Evolutionary conservation across 2,888 invertebrate species (phyloP), one percentile per base, ranked within the genome.

Genomic region (Drosophila mayaguana): DNA sequence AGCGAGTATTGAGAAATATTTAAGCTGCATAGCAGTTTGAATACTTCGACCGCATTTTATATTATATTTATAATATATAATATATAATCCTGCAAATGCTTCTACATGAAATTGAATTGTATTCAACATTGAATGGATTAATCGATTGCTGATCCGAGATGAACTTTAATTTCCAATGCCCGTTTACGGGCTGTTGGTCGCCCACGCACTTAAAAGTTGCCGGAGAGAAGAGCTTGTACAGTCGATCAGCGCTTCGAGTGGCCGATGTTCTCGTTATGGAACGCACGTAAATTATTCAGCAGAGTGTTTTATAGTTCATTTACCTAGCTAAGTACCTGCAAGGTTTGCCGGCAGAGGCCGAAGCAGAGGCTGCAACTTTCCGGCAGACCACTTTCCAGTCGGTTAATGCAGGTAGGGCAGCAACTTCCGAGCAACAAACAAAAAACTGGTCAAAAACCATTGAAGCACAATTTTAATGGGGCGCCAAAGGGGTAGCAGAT

Each of bases 401-500:
- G 76, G 62, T 69, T 69, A 73, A 66, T 70, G 74, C 74, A 57
- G 57, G 63, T 65, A 75, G 48, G 75, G 75, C 57, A 81, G 70
- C 74, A 85, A 84, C 82, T 81, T 80, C 63, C 71, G 67, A 73
- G 65, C 75, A 72, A 32, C 78, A 72, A 73, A 65, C 73, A 73
- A 67, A 53, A 73, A 85, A 72, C 73, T 86, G 88, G 87, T 84
- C 88, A 84, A 86, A 88, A 86, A 72, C 84, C 86, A 87, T 88
- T 87, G 76, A 82, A 78, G 87, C 87, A 81, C 79, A 78, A 77
- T 80, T 86, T 87, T 79, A 87, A 86, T 86, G 83, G 84, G 65
- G 53, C 50, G 59, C 60, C 70, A 65, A 72, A 48, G 66, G 66
- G 63, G 22, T 32, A 59, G 36, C 51, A n/a, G 45, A 42, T 18